Evolutionary conservation across 2,113 vertebrate genomes (phyloP).

Genomic region (Lucifuga dentata): DNA sequence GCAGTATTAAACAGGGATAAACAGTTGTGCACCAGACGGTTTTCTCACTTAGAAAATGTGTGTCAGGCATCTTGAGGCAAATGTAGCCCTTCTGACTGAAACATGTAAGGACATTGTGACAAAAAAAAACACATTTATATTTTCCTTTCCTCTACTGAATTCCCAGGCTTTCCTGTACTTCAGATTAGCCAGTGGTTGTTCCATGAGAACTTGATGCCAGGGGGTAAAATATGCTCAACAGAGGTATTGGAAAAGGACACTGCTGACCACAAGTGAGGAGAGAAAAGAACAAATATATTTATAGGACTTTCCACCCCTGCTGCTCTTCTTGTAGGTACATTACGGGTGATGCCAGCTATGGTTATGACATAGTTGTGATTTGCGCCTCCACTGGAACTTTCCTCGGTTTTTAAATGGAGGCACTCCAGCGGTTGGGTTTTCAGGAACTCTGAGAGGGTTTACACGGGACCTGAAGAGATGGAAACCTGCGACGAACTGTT

Average conservation of each 20-base stretch:
- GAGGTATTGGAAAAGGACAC: constrained; percentile 65
- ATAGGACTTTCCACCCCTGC: constrained; percentile 71
- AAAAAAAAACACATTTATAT: constrained; percentile 51
- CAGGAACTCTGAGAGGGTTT: constrained; percentile 53
- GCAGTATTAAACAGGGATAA: constrained; percentile 71
- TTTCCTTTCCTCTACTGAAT: constrained; percentile 35
- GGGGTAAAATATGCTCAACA: constrained; percentile 40
- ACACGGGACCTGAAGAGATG: constrained; percentile 51
- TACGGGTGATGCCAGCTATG: constrained; percentile 45
- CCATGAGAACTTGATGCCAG: constrained; percentile 57
- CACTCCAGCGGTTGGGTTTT: constrained; percentile 54
- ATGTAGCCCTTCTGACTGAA: constrained; percentile 25
- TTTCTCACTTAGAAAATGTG: constrained; percentile 36
- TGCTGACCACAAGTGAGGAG: constrained; percentile 48
- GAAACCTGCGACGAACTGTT: constrained; percentile 59
- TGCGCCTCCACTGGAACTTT: constrained; percentile 80
- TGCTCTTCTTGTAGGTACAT: constrained; percentile 40
- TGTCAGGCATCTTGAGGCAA: constrained; percentile 27
- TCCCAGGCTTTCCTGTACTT: constrained; percentile 44
- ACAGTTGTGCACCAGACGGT: constrained; percentile 40
- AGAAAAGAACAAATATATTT: constrained; percentile 68
- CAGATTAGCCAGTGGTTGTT: constrained; percentile 62
- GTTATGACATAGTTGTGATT: constrained; percentile 66
- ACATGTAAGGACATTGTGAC: constrained; percentile 29
- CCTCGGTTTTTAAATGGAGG: constrained; percentile 56